A percentile compares a stretch with the other conserved stretches of the same genome.
These are phyloP conservation scores for Carabus problematicus DNA, from an alignment of 2,888 invertebrate species.

Conservation along the genomic window DNA sequence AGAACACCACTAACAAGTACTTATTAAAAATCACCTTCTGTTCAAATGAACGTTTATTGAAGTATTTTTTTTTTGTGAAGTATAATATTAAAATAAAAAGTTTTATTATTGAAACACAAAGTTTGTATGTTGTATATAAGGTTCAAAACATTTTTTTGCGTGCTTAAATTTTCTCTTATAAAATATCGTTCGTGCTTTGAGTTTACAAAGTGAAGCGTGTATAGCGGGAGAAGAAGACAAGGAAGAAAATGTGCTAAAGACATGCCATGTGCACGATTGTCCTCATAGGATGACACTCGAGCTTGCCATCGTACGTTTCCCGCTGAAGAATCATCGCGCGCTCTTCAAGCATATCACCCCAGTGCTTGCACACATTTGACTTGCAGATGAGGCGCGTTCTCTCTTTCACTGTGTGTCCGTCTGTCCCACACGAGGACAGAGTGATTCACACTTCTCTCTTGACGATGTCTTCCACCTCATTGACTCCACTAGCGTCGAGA, in stretches of 20 bases:
- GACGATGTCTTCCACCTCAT: conserved; percentile 24
- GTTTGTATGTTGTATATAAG: too few species aligned
- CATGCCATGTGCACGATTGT: conserved; percentile 14
- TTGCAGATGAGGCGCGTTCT: conserved; percentile 6
- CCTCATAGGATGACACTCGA: conserved; percentile 1
- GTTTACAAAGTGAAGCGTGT: too few species aligned
- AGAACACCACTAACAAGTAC: too few species aligned
- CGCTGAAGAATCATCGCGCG: neutral
- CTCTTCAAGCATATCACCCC: conserved; percentile 2
- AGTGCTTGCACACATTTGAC: conserved; percentile 10
- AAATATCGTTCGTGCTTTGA: too few species aligned
- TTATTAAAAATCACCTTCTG: too few species aligned
- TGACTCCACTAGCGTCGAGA: conserved; percentile 7
- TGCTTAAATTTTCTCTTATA: too few species aligned
- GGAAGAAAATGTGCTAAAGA: neutral
- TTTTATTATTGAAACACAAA: too few species aligned
- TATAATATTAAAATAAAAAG: too few species aligned
- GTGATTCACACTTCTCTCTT: conserved; percentile 10
- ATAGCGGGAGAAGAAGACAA: too few species aligned
- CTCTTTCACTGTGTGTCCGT: conserved; percentile 3
- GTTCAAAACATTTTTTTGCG: too few species aligned
- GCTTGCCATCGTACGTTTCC: neutral
- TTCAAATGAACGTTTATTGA: too few species aligned
- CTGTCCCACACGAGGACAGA: neutral
- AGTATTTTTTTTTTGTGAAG: too few species aligned